Conservation (phyloP, 2,113 vertebrate genomes). For the Eulacestoma nigropectus region DNA sequence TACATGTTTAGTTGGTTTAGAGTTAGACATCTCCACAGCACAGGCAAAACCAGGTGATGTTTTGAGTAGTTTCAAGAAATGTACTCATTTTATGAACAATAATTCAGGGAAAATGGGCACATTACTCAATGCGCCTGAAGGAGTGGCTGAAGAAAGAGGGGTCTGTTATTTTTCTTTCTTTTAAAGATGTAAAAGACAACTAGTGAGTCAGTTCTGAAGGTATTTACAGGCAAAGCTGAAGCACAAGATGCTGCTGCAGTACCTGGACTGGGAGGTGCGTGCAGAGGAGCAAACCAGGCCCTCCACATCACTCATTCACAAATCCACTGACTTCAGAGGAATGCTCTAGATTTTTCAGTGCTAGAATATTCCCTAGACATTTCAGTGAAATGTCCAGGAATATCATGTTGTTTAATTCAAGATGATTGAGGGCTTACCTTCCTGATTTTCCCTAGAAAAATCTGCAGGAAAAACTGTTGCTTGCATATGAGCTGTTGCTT, state of each 20-base stretch:
- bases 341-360: neutral
- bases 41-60: neutral
- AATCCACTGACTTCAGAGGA: neutral
- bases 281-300: neutral
- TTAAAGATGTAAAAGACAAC: neutral
- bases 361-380: neutral
- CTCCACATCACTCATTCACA: neutral
- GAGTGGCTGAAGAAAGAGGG: neutral
- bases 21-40: neutral
- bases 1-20: neutral
- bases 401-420: neutral
- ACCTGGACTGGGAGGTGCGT: neutral
- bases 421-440: neutral
- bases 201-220: neutral
- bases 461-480: neutral
- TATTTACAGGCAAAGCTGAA: neutral
- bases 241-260: accelerated
- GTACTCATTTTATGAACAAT: neutral
- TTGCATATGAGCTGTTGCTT: neutral
- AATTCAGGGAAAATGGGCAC: neutral
- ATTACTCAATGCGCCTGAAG: neutral
- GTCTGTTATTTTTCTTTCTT: neutral
- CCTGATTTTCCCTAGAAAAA: neutral
- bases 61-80: neutral
- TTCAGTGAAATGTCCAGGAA: neutral